Base-by-base conservation (phyloP, 2,888 invertebrate genomes). In the Odontothrips loti region DNA sequence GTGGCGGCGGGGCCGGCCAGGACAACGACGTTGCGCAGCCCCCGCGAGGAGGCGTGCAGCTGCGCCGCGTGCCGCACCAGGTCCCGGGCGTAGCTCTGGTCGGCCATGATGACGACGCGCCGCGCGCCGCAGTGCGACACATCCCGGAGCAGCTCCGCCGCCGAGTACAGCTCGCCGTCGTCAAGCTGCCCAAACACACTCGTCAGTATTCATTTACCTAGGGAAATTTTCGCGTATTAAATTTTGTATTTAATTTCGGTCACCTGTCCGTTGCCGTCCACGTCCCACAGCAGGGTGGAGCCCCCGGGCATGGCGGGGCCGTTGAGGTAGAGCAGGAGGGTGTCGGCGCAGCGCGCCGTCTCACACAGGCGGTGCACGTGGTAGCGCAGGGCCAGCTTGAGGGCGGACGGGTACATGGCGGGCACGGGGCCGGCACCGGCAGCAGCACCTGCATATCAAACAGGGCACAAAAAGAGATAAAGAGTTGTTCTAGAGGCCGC, bases 241-340 rank as follows among this genome's bases (percentile, higher is more conserved):
- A n/a, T n/a, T n/a, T n/a, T n/a, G n/a, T n/a, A n/a, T n/a, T n/a
- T n/a, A n/a, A n/a, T n/a, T n/a, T n/a, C n/a, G n/a, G n/a, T 82
- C 85, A 89, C 89, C 85, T 87, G 85, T 82, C 89, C 89, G 84
- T 90, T 87, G 17, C 85, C 85, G 84, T 89, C 87, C n/a, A 86
- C 83, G 83, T 90, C 90, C 89, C 90, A 90, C 0, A 90, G 86
- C 8, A 89, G 84, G 79, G 87, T 86, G 4, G 88, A 86, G 6
- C 89, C 89, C 82, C 89, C 89, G 11, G 86, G 86, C 80, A 86
- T 86, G 0, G 89, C 85, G 0, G 89, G 89, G 82, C 87, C 88
- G 85, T 89, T 89, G 82, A 90, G 83, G 84, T 89, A 90, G 58
- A 90, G 82, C n/a, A 89, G 86, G 4, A 90, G 85, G 0, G 89